Conservation (phyloP, 2,888 invertebrate genomes). For the Sarcophaga caerulescens region DNA sequence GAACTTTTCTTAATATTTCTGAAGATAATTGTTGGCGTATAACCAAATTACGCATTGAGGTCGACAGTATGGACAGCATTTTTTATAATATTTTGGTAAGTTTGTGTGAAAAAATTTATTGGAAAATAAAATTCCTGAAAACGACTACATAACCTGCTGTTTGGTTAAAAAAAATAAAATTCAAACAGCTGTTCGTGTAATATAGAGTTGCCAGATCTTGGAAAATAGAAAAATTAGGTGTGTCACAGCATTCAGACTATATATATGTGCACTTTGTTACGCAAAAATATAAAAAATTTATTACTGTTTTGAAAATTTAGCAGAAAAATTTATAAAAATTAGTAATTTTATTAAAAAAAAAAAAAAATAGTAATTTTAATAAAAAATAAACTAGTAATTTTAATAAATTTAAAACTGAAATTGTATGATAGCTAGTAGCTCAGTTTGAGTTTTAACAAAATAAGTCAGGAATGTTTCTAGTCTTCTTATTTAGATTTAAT, state of each 20-base stretch:
- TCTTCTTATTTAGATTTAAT: no score
- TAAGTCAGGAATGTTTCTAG: no score
- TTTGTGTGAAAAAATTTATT: constrained; percentile 23
- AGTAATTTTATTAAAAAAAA: no score
- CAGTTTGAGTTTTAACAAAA: no score
- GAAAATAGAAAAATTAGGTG: background rate
- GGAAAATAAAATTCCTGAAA: background rate
- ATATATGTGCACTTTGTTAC: background rate
- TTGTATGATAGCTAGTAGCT: no score
- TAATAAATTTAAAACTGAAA: no score
- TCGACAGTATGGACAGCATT: constrained; percentile 65
- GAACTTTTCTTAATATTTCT: constrained; percentile 80
- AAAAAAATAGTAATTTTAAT: no score
- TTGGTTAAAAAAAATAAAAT: background rate
- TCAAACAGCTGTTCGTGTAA: constrained; percentile 33
- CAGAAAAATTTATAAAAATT: no score
- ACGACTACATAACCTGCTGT: constrained; percentile 58
- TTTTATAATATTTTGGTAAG: background rate
- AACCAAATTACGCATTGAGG: constrained; percentile 64
- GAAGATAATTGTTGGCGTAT: constrained; percentile 71
- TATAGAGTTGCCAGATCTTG: constrained; percentile 18
- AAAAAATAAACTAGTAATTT: no score
- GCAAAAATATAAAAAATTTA: background rate
- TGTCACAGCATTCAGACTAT: background rate
- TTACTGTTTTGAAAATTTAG: no score